Conservation (phyloP, 2,113 vertebrate genomes). For the Tautogolabrus adspersus region DNA sequence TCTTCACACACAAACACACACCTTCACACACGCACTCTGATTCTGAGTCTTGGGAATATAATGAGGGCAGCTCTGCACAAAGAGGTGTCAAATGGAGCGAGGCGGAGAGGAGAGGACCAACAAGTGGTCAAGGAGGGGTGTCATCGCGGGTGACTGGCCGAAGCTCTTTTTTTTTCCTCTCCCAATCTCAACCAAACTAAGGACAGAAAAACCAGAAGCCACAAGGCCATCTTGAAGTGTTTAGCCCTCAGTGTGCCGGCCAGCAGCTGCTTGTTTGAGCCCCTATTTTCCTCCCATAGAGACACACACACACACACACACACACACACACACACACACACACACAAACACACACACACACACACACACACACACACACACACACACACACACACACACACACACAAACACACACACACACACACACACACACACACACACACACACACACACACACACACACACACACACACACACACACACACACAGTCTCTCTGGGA, state of each 20-base stretch:
- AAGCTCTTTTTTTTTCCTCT: slow-evolving; percentile 27
- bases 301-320: background rate
- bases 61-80: slow-evolving; percentile 58
- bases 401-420: background rate
- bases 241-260: slow-evolving; percentile 17
- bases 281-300: background rate
- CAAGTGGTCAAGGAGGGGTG: slow-evolving; percentile 47
- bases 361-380: background rate
- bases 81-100: slow-evolving; percentile 69
- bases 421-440: background rate
- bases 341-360: background rate
- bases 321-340: background rate
- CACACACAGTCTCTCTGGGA: background rate
- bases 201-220: slow-evolving; percentile 28
- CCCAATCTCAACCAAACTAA: slow-evolving; percentile 27
- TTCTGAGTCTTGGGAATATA: slow-evolving; percentile 46
- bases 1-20: slow-evolving; percentile 2
- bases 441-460: background rate
- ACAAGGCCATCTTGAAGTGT: slow-evolving; percentile 50
- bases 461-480: background rate
- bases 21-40: slow-evolving; percentile 23
- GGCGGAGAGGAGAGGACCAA: slow-evolving; percentile 36
- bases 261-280: slow-evolving; percentile 20
- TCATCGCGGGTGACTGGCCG: slow-evolving; percentile 48
- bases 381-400: background rate